These are phyloP conservation scores for Tarsius wallacei DNA, from an alignment of 2,797 vertebrate species.

Conservation along the genomic window DNA sequence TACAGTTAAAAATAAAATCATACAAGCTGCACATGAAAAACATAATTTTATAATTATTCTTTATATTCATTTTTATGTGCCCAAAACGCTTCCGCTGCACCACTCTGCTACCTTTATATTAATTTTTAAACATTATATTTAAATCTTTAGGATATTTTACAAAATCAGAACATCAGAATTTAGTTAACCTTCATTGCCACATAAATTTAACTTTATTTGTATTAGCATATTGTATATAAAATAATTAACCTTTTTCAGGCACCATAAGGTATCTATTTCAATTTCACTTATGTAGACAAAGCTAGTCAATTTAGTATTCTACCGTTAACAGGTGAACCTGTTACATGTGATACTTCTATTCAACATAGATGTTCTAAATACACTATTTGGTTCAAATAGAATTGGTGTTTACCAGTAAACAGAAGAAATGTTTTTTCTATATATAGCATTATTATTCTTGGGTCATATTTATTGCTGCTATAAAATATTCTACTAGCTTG, in stretches of 20 bases:
- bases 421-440: conserved; percentile 11
- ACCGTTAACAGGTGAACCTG: conserved; percentile 48
- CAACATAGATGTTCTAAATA: conserved; percentile 46
- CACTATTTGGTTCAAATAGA: conserved; percentile 34
- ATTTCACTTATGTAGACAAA: conserved; percentile 50
- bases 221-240: conserved; percentile 20
- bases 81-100: too few relatives aligned
- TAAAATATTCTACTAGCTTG: conserved; percentile 62
- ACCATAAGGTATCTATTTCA: conserved; percentile 44
- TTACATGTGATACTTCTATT: not conserved
- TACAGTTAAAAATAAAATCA: conserved; percentile 44
- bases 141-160: conserved; percentile 28
- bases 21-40: conserved; percentile 56
- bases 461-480: conserved; percentile 9
- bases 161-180: conserved; percentile 9
- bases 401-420: conserved; percentile 10
- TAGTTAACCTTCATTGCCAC: not conserved
- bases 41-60: conserved; percentile 56
- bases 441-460: conserved; percentile 5
- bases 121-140: conserved; percentile 58
- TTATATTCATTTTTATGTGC: conserved; percentile 58
- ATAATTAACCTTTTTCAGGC: conserved; percentile 48
- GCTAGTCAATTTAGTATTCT: conserved; percentile 18
- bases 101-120: too few relatives aligned
- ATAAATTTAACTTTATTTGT: conserved; percentile 61